Evolutionary conservation across 1,140 invertebrate genomes (phyloP), one percentile per base, ranked within the genome.

Genomic region (Bactericera cockerelli): DNA sequence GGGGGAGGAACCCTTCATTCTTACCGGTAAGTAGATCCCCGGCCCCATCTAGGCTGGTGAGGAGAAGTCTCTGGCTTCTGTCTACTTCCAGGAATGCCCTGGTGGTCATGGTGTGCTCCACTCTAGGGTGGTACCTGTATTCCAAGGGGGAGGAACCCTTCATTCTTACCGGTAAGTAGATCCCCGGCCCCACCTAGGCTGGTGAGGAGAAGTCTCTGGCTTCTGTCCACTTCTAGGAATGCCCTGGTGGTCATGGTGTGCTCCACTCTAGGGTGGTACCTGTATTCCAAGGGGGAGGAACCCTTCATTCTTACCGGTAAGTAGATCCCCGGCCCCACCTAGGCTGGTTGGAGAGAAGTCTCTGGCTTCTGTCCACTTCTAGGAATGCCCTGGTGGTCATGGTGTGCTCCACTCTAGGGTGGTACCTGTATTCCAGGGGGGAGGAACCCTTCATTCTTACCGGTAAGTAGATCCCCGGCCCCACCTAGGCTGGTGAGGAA

Each of bases 381-480:
- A n/a, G n/a, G n/a, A 92, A 91, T 67, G 88, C 87, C 0, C 74
- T 91, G 2, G 75, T 87, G 10, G 87, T 91, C 1, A 70, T 90
- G 1, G 65, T 82, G 1, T 83, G 82, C 58, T 82, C 83, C 0
- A 65, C 79, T 0, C 70, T 86, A 14, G 81, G 84, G 0, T 74
- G 65, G 58, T 69, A 67, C 25, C 55, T 69, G 62, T 81, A 76
- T 64, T 72, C 72, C 55, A 72, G n/a, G 65, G 74, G 72, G 10
- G 67, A 70, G 14, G 64, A 75, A 36, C 80, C 81, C 0, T 81
- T 89, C 54, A 74, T 73, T 42, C 67, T 87, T 10, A 86, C 81
- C 26, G 84, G 83, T 75, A 61, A 68, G 61, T 61, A 24, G 13
- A 25, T 28, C 14, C 1, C n/a, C n/a, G n/a, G n/a, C n/a, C n/a